Percentiles rank a stretch among this genome's conserved stretches.
phyloP scores from a whole-genome alignment of 2,888 invertebrate species.

The Loripinus fragilis region DNA sequence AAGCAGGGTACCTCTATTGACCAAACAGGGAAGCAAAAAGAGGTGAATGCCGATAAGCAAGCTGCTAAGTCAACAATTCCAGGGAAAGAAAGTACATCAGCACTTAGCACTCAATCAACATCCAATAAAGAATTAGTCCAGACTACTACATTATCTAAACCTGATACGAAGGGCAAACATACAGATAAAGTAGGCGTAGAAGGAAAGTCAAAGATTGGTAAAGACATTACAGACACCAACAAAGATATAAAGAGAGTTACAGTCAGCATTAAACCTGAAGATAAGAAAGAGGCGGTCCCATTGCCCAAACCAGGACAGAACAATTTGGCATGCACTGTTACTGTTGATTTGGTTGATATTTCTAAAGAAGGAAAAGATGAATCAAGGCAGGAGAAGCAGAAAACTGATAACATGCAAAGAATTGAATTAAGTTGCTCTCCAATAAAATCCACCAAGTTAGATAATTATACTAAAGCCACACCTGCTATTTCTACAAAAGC shows the following conservation, averaged over 20 bases:
- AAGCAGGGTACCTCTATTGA: neutral
- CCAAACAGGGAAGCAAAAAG: neutral
- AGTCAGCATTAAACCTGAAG: neutral
- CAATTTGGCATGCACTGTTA: neutral
- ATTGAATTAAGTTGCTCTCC: neutral
- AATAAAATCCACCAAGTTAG: neutral
- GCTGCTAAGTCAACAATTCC: neutral
- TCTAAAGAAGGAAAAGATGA: neutral
- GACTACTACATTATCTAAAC: too few species aligned
- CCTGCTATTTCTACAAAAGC: too few species aligned
- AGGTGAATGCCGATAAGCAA: neutral
- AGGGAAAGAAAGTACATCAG: too few species aligned
- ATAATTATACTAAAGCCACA: neutral
- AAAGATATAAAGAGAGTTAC: neutral
- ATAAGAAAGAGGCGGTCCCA: neutral
- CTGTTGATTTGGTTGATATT: slow-evolving; percentile 5
- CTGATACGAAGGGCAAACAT: too few species aligned
- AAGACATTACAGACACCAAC: neutral
- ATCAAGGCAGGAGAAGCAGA: too few species aligned
- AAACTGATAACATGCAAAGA: neutral
- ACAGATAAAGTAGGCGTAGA: too few species aligned
- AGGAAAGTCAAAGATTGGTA: too few species aligned
- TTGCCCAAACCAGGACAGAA: neutral
- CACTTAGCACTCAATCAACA: too few species aligned
- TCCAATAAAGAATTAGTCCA: too few species aligned